These are phyloP conservation scores for Tetrao urogallus DNA, from an alignment of 2,113 vertebrate genomes.

Conservation along the genomic window DNA sequence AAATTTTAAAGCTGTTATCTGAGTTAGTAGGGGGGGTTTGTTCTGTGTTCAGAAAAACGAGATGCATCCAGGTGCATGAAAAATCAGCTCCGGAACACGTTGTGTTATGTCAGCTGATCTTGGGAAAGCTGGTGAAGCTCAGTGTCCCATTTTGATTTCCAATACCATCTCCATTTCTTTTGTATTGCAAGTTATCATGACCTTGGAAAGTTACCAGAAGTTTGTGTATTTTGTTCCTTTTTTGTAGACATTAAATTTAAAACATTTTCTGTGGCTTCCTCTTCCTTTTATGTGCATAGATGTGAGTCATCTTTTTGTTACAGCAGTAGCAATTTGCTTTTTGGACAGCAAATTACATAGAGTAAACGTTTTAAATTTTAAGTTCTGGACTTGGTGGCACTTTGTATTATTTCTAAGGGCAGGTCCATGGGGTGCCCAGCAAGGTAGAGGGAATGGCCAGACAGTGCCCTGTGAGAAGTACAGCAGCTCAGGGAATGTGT, in stretches of 20 bases:
- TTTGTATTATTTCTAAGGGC: background rate
- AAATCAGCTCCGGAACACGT: background rate
- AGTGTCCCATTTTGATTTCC: background rate
- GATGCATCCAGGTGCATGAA: background rate
- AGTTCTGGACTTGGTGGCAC: background rate
- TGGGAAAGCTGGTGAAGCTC: slow-evolving; percentile 1
- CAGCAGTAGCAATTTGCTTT: background rate
- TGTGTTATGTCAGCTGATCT: background rate
- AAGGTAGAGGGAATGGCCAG: background rate
- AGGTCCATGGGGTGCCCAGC: background rate
- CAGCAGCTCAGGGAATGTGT: background rate
- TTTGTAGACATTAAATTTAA: background rate
- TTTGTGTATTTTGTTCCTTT: background rate
- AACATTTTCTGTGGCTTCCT: background rate
- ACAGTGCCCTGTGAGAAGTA: background rate
- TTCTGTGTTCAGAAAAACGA: background rate
- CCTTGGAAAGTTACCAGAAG: slow-evolving; percentile 8
- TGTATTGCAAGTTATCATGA: background rate
- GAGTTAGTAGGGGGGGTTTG: background rate
- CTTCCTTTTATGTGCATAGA: background rate
- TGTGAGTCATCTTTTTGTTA: background rate
- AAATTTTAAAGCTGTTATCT: slow-evolving; percentile 33
- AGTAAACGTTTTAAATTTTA: background rate
- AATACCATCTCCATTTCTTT: background rate
- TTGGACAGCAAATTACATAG: background rate